These are phyloP conservation scores for Sphenodon punctatus DNA, from an alignment of 2,797 vertebrate genomes.

Conservation along the genomic window DNA sequence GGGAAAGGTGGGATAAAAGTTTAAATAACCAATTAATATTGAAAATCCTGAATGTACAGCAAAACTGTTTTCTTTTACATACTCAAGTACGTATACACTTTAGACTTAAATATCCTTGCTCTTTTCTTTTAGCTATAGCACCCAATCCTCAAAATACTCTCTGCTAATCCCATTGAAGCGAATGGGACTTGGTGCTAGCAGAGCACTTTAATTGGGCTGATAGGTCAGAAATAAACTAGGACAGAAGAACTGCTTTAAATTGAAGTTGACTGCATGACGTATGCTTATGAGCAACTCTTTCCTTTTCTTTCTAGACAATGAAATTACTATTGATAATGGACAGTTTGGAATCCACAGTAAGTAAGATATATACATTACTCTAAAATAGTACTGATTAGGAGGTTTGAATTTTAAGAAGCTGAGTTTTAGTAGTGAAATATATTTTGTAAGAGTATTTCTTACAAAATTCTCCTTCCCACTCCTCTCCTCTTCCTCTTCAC, in stretches of 20 bases:
- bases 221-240: constrained; percentile 33
- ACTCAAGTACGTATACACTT: constrained; percentile 31
- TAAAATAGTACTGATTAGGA: neutral
- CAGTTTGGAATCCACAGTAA: constrained; percentile 92
- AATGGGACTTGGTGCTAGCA: too few relatives aligned
- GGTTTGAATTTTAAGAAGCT: neutral
- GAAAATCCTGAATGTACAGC: neutral
- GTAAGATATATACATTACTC: constrained; percentile 63
- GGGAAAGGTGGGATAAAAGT: neutral
- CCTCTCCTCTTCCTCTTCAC: too few relatives aligned
- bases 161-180: too few relatives aligned
- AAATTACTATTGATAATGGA: constrained; percentile 84
- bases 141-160: too few relatives aligned
- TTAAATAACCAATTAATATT: neutral
- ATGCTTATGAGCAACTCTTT: constrained; percentile 52
- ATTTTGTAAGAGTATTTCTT: constrained; percentile 9
- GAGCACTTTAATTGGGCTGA: too few relatives aligned
- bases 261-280: constrained; percentile 9
- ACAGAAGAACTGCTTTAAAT: constrained; percentile 41
- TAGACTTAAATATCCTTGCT: constrained; percentile 61
- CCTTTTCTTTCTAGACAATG: constrained; percentile 81
- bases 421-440: neutral
- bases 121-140: constrained; percentile 25
- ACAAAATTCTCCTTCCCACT: too few relatives aligned
- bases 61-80: constrained; percentile 11